phyloP scores from a whole-genome alignment of 2,797 vertebrate genomes.

The Lepus townsendii region DNA sequence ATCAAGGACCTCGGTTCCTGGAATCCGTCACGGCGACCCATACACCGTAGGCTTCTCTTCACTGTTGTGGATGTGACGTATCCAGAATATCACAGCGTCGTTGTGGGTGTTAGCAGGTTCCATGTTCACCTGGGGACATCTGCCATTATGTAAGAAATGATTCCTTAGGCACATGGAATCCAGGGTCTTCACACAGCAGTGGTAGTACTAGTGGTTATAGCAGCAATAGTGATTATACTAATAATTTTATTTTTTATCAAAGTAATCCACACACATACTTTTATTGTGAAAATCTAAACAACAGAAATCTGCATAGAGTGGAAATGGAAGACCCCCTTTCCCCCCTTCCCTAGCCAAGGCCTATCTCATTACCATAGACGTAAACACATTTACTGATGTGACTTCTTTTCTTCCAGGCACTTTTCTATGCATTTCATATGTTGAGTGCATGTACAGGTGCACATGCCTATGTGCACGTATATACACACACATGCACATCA shows the following conservation, averaged over 20 bases:
- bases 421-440: background rate
- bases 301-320: background rate
- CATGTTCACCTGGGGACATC: background rate
- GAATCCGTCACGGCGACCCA: no score
- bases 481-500: accelerated
- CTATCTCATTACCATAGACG: background rate
- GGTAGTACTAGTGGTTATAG: background rate
- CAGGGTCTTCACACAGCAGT: background rate
- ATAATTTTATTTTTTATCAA: background rate
- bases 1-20: background rate
- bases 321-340: background rate
- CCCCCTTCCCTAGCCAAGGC: no score
- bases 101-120: background rate
- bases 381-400: background rate
- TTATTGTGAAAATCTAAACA: background rate
- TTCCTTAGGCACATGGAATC: background rate
- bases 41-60: accelerated
- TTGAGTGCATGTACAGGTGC: background rate
- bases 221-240: background rate
- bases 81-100: background rate
- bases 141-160: background rate
- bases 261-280: background rate
- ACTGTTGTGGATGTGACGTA: no score
- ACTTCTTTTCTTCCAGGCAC: background rate
- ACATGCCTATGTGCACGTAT: background rate